Base-by-base conservation (phyloP, 2,113 vertebrate species). In the Tragelaphus imberbis region DNA sequence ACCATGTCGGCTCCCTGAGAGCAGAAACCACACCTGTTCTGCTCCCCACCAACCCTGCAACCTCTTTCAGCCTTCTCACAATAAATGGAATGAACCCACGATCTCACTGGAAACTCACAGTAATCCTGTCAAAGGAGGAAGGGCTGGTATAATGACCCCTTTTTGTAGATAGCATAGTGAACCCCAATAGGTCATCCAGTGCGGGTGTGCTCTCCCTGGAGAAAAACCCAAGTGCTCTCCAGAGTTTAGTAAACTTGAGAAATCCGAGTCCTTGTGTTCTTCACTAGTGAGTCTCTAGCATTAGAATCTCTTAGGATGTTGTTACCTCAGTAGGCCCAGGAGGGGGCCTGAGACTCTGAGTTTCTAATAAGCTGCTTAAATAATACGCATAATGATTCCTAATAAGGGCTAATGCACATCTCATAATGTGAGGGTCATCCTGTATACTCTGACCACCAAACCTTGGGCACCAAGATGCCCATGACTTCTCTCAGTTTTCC, bases 1-100 rank as follows among this genome's bases (percentile, higher is more conserved):
- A 63, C 21, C 23, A 25, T 7, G 0, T 15, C 0, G 0, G 13
- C 75, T 63, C 19, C 11, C 0, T 5, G 36, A 90, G 44, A 25
- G 21, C 85, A 77, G 59, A 80, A 44, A 40, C 61, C 55, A 65
- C 28, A 9, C 33, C 27, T 33, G 3, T 4, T 79, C 68, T 55
- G 63, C 33, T 59, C 33, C 23, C 77, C 28, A 7, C 16, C 13
- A n/a, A 21, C 27, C 65, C 51, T 7, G 19, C 11, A 68, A 44
- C 25, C n/a, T 56, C 36, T 10, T 2, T 14, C 28, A 28, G 17
- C 40, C 30, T 25, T 19, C 3, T 81, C 82, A 21, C 28, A n/a
- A 7, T 58, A 51, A 30, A 33, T 30, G 36, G 47, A 84, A 11
- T 51, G 40, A 28, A 58, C 49, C 61, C 51, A 11, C 2, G 8